These are phyloP conservation scores for Ctenochaetus hawaiiensis DNA, from an alignment of 2,797 vertebrate genomes.

Conservation along the genomic window DNA sequence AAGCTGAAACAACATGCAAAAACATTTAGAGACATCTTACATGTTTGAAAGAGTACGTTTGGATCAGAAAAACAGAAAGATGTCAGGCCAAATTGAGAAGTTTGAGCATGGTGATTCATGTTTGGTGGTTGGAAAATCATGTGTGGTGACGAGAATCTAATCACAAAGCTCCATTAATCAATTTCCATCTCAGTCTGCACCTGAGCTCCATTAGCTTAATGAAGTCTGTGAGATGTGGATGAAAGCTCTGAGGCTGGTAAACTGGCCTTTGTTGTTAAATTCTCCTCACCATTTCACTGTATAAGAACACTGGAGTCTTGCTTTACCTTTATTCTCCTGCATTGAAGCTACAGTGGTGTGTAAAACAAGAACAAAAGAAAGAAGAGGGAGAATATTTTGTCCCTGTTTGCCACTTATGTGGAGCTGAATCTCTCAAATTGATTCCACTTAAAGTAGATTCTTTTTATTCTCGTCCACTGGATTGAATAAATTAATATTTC, in stretches of 20 bases:
- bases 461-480: neutral
- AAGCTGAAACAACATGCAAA: neutral
- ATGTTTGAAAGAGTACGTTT: neutral
- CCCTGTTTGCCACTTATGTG: constrained; percentile 1
- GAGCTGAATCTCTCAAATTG: neutral
- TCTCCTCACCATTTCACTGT: constrained; percentile 5
- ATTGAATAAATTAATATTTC: neutral
- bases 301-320: neutral
- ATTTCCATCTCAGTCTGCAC: constrained; percentile 32
- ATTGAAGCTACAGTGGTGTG: neutral
- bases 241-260: constrained; percentile 19
- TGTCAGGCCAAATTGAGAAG: neutral
- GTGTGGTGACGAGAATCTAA: constrained; percentile 15
- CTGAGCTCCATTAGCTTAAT: constrained; percentile 37
- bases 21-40: neutral
- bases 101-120: neutral
- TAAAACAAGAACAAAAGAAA: constrained; percentile 2
- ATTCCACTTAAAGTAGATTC: neutral
- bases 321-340: neutral
- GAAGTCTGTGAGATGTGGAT: constrained; percentile 14
- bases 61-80: constrained; percentile 24
- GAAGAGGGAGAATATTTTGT: neutral
- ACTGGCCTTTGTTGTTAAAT: constrained; percentile 9
- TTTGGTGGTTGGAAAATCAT: neutral
- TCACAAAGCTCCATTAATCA: constrained; percentile 19